Conservation (phyloP, 2,888 invertebrate genomes). For the Tachina lurida region DNA sequence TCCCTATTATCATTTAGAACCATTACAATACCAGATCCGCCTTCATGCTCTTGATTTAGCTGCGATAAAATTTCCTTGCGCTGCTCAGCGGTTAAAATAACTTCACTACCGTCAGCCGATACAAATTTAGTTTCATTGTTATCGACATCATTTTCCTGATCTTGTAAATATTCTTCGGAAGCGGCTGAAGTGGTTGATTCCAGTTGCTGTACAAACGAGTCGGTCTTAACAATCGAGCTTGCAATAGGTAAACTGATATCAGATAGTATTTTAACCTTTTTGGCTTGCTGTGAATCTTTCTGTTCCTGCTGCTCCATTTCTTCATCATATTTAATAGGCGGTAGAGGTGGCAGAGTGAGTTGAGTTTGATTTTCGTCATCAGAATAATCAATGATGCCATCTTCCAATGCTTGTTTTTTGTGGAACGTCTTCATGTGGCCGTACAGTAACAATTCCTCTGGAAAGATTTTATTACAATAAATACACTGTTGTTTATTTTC, state of each 20-base stretch:
- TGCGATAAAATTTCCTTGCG: constrained; percentile 82
- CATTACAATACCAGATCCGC: constrained; percentile 82
- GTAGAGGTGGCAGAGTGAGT: constrained; percentile 46
- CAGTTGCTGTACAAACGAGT: constrained; percentile 84
- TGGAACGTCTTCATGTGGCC: constrained; percentile 88
- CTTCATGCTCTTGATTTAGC: constrained; percentile 81
- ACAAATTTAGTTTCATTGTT: constrained; percentile 82
- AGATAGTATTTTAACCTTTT: constrained; percentile 84
- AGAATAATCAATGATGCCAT: constrained; percentile 86
- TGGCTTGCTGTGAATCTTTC: constrained; percentile 36
- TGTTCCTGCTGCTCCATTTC: constrained; percentile 46
- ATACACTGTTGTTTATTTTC: constrained; percentile 86
- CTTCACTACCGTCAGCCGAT: constrained; percentile 83
- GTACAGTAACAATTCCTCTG: constrained; percentile 88
- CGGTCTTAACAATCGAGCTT: constrained; percentile 74
- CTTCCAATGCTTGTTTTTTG: constrained; percentile 86
- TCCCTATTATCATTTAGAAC: constrained; percentile 80
- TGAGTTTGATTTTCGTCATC: constrained; percentile 82
- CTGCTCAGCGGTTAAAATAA: constrained; percentile 82
- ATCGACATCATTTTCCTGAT: constrained; percentile 67
- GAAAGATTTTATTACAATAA: constrained; percentile 90
- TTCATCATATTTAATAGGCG: constrained; percentile 74
- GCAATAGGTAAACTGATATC: constrained; percentile 81
- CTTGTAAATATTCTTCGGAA: constrained; percentile 81
- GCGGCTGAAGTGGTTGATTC: constrained; percentile 82